Evolutionary conservation across 2,888 invertebrate genomes (phyloP).

Genomic region (Catocala sponsa): DNA sequence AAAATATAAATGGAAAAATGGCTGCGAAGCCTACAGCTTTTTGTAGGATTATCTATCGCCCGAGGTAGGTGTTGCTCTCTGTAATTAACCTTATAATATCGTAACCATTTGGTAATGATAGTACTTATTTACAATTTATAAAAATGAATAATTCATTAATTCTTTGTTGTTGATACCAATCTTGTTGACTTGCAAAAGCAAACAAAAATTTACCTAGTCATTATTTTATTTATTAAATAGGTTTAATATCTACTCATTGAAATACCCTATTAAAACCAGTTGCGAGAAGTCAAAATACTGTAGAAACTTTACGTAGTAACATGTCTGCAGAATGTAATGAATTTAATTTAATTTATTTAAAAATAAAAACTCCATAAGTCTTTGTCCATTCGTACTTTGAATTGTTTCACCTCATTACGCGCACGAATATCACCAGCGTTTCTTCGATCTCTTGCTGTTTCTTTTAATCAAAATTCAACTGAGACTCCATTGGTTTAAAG

Average conservation of each 20-base stretch:
- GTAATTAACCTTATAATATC: slow-evolving; percentile 12
- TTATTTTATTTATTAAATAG: background rate
- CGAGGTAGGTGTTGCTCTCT: slow-evolving; percentile 4
- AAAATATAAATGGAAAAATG: slow-evolving; percentile 4
- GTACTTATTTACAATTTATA: slow-evolving; percentile 10
- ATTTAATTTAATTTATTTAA: slow-evolving; percentile 49
- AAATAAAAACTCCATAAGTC: slow-evolving; percentile 51
- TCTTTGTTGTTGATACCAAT: slow-evolving; percentile 2
- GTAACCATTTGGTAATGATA: slow-evolving; percentile 8
- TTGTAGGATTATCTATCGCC: slow-evolving; percentile 14
- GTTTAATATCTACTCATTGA: slow-evolving; percentile 7
- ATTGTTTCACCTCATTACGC: slow-evolving; percentile 83
- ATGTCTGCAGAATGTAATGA: slow-evolving; percentile 40
- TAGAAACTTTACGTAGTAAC: slow-evolving; percentile 27
- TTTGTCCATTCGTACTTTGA: slow-evolving; percentile 71
- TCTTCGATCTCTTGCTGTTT: slow-evolving; percentile 26
- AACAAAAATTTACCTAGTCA: slow-evolving; percentile 3
- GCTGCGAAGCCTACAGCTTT: slow-evolving; percentile 4
- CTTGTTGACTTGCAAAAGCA: slow-evolving; percentile 1
- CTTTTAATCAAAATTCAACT: slow-evolving; percentile 40
- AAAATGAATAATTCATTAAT: slow-evolving; percentile 9
- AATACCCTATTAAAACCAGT: slow-evolving; percentile 20
- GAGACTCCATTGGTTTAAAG: slow-evolving; percentile 32
- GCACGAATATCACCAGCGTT: slow-evolving; percentile 73
- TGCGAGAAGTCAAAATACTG: slow-evolving; percentile 10